Percentiles rank a stretch among this genome's conserved stretches.
These are phyloP conservation scores for Hirtodrosophila confusa DNA, from an alignment of 2,888 invertebrate genomes.

Conservation along the genomic window DNA sequence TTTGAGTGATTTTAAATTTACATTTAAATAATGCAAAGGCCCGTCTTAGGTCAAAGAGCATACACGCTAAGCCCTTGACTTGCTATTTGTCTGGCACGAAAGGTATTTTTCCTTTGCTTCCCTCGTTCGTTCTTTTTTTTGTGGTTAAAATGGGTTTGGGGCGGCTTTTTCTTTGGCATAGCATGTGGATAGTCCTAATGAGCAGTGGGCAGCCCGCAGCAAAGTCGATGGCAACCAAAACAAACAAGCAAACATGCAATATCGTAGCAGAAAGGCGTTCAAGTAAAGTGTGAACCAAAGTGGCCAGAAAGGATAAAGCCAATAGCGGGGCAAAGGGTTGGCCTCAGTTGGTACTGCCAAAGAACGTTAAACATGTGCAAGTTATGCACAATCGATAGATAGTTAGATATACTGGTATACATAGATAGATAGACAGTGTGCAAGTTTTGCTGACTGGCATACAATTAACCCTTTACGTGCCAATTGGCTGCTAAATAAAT, in stretches of 20 bases:
- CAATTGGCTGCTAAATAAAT: slow-evolving; percentile 69
- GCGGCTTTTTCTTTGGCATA: neutral
- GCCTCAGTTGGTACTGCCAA: neutral
- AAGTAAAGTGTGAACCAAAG: slow-evolving; percentile 57
- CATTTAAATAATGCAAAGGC: slow-evolving; percentile 41
- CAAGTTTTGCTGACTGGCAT: slow-evolving; percentile 62
- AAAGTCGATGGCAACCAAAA: slow-evolving; percentile 32
- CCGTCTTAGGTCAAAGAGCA: slow-evolving; percentile 17
- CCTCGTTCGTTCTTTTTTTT: slow-evolving; percentile 4
- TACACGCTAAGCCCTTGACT: slow-evolving; percentile 21
- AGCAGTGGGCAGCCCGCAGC: slow-evolving; percentile 55
- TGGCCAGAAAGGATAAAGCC: slow-evolving; percentile 7
- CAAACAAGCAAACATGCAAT: slow-evolving; percentile 53
- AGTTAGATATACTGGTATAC: slow-evolving; percentile 3
- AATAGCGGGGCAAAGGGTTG: neutral
- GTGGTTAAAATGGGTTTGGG: slow-evolving; percentile 1
- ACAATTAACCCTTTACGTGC: slow-evolving; percentile 77
- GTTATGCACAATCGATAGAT: slow-evolving; percentile 72
- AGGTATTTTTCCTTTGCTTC: slow-evolving; percentile 9
- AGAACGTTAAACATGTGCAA: slow-evolving; percentile 51
- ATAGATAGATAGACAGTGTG: slow-evolving; percentile 17
- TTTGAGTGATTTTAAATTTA: slow-evolving; percentile 70
- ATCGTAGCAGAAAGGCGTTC: slow-evolving; percentile 52
- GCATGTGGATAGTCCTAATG: slow-evolving; percentile 31
- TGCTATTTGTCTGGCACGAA: slow-evolving; percentile 20